Base-by-base conservation (phyloP, 2,797 vertebrate genomes). In the Threskiornis aethiopicus region DNA sequence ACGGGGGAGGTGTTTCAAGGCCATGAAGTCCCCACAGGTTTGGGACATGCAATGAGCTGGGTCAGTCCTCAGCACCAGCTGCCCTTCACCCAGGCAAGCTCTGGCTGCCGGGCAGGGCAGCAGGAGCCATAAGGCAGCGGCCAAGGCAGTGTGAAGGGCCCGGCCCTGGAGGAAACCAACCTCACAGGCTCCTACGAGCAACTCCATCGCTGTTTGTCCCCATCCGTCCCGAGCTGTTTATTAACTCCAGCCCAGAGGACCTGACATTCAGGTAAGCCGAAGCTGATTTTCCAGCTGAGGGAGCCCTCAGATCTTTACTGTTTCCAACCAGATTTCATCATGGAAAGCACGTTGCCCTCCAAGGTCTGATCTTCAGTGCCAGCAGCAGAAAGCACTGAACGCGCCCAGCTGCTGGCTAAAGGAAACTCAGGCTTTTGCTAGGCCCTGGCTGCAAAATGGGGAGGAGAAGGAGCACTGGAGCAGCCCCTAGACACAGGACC, bases 71-170 rank as follows among this genome's bases (percentile, higher is more conserved):
- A 62, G 91, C 57, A 28, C 24, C 39, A 13, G 62, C 46, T 17
- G 26, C 28, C 49, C 33, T n/a, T 67, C 1, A 2, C 26, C 31
- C 51, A 49, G 54, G 57, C 2, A 6, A 54, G n/a, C 0, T 0
- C 69, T 52, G 87, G 19, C 31, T 7, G 1, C 73, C 3, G 6
- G 8, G 28, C 22, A 51, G 44, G 51, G 29, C 62, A 61, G 51
- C 0, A 6, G 37, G 22, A 58, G 26, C 41, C 8, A 2, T 29
- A 35, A 37, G 58, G 46, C 19, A 35, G 28, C 0, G 4, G 22
- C 39, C 3, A 4, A 39, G 78, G 51, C 78, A 61, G 41, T 2
- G 0, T 14, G 42, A 46, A 47, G 37, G 64, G 25, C 20, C 2
- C 1, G 76, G 46, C 8, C 21, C 39, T 59, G 69, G n/a, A 44